Evolutionary conservation across 2,113 vertebrate species (phyloP).

Genomic region (Poecilia latipinna): DNA sequence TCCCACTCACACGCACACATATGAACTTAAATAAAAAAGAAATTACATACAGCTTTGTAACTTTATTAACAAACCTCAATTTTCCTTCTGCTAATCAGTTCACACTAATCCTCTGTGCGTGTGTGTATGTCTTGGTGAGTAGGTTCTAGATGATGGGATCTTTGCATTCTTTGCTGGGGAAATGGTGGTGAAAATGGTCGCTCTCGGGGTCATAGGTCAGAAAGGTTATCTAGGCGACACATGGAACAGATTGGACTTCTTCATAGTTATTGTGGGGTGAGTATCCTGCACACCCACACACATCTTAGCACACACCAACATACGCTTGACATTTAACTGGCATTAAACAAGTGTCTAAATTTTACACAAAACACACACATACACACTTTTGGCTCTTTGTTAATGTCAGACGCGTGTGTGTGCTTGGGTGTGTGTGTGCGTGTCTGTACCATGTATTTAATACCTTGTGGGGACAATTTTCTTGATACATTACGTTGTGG

Average conservation of each 20-base stretch:
- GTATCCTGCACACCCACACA: slow-evolving; percentile 57
- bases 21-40: slow-evolving; percentile 38
- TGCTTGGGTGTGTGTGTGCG: slow-evolving; percentile 45
- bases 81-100: slow-evolving; percentile 55
- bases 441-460: too few species aligned
- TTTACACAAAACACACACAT: slow-evolving; percentile 67
- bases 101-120: slow-evolving; percentile 50
- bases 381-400: slow-evolving; percentile 65
- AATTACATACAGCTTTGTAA: slow-evolving; percentile 58
- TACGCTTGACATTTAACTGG: slow-evolving; percentile 79
- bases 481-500: too few species aligned
- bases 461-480: too few species aligned
- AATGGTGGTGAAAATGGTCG: slow-evolving; percentile 98
- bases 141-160: slow-evolving; percentile 79
- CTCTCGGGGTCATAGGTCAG: slow-evolving; percentile 93
- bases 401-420: slow-evolving; percentile 79
- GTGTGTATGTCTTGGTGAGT: slow-evolving; percentile 8
- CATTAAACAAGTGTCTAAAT: slow-evolving; percentile 81
- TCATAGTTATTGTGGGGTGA: slow-evolving; percentile 97
- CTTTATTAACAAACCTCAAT: slow-evolving; percentile 63
- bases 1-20: slow-evolving; percentile 19
- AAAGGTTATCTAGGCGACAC: slow-evolving; percentile 98
- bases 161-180: slow-evolving; percentile 93
- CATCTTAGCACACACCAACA: slow-evolving; percentile 41
- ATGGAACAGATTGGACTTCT: slow-evolving; percentile 98